A percentile compares a stretch with the other conserved stretches of the same genome.
Evolutionary conservation across 2,888 invertebrate species (phyloP).

Genomic region (Cataglyphis altisquamis): DNA sequence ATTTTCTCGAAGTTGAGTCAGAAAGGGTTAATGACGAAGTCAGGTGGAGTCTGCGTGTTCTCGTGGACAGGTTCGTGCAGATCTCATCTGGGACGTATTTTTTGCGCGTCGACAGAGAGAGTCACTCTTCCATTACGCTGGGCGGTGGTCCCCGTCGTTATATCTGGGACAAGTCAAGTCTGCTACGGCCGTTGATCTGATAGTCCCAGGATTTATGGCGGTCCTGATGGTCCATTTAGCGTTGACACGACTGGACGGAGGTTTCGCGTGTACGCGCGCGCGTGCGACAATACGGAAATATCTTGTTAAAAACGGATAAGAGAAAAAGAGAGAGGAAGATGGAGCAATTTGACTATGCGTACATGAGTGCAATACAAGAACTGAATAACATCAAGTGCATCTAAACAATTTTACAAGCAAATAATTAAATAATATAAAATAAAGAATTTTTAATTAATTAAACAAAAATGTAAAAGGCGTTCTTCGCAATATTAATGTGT

Average conservation of each 20-base stretch:
- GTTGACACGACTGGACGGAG: constrained; percentile 79
- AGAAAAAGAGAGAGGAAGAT: constrained; percentile 65
- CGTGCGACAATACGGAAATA: constrained; percentile 80
- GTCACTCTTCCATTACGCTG: constrained; percentile 79
- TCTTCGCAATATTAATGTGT: background rate
- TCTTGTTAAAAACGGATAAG: constrained; percentile 78
- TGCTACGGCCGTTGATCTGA: constrained; percentile 79
- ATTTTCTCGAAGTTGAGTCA: constrained; percentile 1
- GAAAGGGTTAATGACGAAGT: constrained; percentile 43
- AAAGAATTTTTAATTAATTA: too few relatives aligned
- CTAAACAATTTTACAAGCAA: background rate
- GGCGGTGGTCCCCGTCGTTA: constrained; percentile 82
- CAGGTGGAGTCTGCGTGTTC: constrained; percentile 59
- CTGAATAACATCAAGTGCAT: constrained; percentile 27
- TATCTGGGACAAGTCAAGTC: constrained; percentile 80
- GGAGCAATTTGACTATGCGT: constrained; percentile 65
- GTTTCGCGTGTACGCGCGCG: constrained; percentile 69
- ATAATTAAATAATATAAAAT: background rate
- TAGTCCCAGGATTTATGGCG: constrained; percentile 82
- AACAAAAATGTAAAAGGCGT: background rate
- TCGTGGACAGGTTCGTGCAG: constrained; percentile 55
- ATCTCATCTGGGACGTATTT: constrained; percentile 75
- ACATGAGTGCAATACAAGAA: constrained; percentile 65
- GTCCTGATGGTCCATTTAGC: constrained; percentile 84
- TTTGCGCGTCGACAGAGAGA: constrained; percentile 72